These are phyloP conservation scores for Platyrinchus mystaceus DNA, from an alignment of 2,797 vertebrate genomes.

Conservation along the genomic window DNA sequence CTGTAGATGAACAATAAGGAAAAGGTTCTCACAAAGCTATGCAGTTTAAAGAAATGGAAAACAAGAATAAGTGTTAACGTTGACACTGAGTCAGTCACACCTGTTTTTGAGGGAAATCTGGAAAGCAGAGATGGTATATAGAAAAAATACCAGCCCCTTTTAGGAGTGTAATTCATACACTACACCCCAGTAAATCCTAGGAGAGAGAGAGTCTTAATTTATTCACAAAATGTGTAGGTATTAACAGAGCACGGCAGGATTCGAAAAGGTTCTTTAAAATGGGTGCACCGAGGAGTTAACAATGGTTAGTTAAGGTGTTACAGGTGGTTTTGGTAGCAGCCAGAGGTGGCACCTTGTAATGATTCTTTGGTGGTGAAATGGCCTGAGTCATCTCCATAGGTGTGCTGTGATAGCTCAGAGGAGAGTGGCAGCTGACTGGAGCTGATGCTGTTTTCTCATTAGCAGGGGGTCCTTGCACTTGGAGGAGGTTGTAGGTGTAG, in stretches of 20 bases:
- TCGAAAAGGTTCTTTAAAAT: background rate
- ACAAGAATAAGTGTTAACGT: background rate
- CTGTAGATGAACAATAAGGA: background rate
- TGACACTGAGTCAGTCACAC: background rate
- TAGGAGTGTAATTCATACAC: background rate
- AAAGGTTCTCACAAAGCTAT: background rate
- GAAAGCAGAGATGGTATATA: background rate
- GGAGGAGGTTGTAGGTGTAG: background rate
- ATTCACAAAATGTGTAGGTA: background rate
- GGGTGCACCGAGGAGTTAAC: background rate
- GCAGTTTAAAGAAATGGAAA: background rate
- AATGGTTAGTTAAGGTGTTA: background rate
- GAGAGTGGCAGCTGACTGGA: background rate
- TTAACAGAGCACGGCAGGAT: background rate
- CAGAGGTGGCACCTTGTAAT: background rate
- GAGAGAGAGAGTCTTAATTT: background rate
- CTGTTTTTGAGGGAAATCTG: background rate
- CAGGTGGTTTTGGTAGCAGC: background rate
- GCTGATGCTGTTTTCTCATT: background rate
- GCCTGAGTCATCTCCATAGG: background rate
- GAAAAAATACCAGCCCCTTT: background rate
- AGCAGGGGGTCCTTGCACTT: background rate
- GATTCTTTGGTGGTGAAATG: background rate
- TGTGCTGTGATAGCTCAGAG: background rate
- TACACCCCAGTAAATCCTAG: background rate